These are phyloP conservation scores for Tenebrio molitor DNA, from an alignment of 1,140 invertebrate genomes.

Conservation along the genomic window DNA sequence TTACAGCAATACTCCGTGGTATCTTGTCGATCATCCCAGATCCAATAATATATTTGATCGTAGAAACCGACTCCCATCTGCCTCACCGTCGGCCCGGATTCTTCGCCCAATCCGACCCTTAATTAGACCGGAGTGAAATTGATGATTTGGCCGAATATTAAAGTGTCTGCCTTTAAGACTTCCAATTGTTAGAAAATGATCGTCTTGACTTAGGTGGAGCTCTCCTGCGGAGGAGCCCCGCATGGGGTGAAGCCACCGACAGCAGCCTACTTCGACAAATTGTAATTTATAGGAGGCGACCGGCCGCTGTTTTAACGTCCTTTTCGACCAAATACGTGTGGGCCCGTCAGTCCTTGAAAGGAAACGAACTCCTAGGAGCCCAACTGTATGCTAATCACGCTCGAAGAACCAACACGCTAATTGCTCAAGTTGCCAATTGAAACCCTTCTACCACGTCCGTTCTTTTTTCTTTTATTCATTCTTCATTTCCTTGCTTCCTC, in stretches of 20 bases:
- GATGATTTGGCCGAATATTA: conserved; percentile 57
- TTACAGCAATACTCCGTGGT: neutral
- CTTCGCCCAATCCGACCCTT: conserved; percentile 13
- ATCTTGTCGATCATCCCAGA: neutral
- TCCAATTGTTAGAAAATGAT: conserved; percentile 41
- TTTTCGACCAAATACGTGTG: conserved; percentile 50
- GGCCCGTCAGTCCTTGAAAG: conserved; percentile 45
- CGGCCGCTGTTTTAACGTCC: conserved; percentile 49
- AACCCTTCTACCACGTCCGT: neutral
- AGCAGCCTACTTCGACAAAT: conserved; percentile 59
- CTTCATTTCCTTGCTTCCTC: too few species aligned
- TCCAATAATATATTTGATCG: conserved; percentile 4
- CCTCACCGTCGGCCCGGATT: neutral
- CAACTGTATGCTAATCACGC: conserved; percentile 43
- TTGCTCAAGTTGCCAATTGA: neutral
- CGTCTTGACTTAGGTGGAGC: conserved; percentile 53
- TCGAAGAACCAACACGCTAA: conserved; percentile 12
- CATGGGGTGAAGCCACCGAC: conserved; percentile 59
- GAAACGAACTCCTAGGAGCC: conserved; percentile 22
- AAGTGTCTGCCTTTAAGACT: conserved; percentile 50
- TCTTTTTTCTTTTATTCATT: neutral
- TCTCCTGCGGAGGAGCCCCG: conserved; percentile 48
- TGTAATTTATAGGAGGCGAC: conserved; percentile 59
- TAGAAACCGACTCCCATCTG: neutral
- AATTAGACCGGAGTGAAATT: conserved; percentile 52